phyloP scores from a whole-genome alignment of 2,888 invertebrate species.

The Allophyes oxyacanthae region DNA sequence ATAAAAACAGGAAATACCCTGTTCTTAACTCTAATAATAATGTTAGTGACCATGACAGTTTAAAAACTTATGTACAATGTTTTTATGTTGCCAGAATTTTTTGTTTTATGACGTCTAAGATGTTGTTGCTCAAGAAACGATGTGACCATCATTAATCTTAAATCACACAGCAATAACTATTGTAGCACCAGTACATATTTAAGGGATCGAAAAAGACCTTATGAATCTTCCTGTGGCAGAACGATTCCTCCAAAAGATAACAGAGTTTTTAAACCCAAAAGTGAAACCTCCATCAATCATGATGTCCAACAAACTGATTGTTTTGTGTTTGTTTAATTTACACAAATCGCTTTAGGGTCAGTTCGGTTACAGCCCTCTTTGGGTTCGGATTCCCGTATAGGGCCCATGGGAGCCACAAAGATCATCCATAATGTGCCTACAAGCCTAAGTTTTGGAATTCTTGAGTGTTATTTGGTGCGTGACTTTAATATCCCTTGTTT shows the following conservation, averaged over 20 bases:
- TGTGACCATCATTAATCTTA: too few species aligned
- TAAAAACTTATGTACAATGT: too few species aligned
- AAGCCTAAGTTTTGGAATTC: slow-evolving; percentile 33
- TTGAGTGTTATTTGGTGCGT: slow-evolving; percentile 32
- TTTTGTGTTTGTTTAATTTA: slow-evolving; percentile 52
- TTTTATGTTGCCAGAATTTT: too few species aligned
- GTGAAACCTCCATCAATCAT: slow-evolving; percentile 42
- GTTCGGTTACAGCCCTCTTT: slow-evolving; percentile 38
- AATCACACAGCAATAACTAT: too few species aligned
- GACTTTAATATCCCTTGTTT: slow-evolving; percentile 42
- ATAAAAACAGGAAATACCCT: too few species aligned
- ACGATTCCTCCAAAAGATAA: neutral
- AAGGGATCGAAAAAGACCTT: too few species aligned
- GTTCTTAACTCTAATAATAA: too few species aligned
- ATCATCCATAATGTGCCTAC: slow-evolving; percentile 40
- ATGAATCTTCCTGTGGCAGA: neutral
- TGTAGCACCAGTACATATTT: too few species aligned
- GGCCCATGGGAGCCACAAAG: slow-evolving; percentile 45
- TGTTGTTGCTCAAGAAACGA: too few species aligned
- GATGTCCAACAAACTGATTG: slow-evolving; percentile 27
- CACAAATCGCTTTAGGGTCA: slow-evolving; percentile 55
- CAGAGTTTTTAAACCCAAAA: slow-evolving; percentile 3
- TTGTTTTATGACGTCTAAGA: too few species aligned
- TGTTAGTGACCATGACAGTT: too few species aligned
- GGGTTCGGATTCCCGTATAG: slow-evolving; percentile 25